These are phyloP conservation scores for Toxotes chatareus DNA, from an alignment of 2,113 vertebrate genomes.

Conservation along the genomic window DNA sequence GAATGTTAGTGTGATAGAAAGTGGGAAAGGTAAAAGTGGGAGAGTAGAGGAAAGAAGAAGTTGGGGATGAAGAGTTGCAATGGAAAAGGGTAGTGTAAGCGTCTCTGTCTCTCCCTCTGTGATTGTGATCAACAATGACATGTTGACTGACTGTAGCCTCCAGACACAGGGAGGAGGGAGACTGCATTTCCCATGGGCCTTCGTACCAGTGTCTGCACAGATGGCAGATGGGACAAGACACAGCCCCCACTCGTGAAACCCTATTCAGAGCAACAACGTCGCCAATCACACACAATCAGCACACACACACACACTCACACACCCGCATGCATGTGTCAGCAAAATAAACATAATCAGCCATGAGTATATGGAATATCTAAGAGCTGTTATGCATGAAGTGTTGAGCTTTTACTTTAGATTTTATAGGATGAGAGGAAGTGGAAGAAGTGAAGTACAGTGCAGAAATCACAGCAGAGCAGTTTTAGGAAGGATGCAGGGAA, in stretches of 20 bases:
- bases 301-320: neutral
- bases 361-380: slow-evolving; percentile 22
- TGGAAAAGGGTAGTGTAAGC: slow-evolving; percentile 31
- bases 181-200: slow-evolving; percentile 77
- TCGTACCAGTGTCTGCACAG: slow-evolving; percentile 67
- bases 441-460: slow-evolving; percentile 12
- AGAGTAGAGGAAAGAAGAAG: neutral
- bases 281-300: slow-evolving; percentile 12
- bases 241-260: slow-evolving; percentile 39
- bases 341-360: slow-evolving; percentile 34
- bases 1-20: neutral
- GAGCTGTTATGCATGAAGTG: slow-evolving; percentile 19
- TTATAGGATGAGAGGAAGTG: neutral
- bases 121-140: slow-evolving; percentile 67
- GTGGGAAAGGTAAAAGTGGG: neutral
- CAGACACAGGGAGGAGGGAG: slow-evolving; percentile 36
- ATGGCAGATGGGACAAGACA: slow-evolving; percentile 61
- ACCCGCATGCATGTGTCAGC: slow-evolving; percentile 15
- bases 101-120: slow-evolving; percentile 17
- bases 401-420: slow-evolving; percentile 12
- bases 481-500: slow-evolving; percentile 16
- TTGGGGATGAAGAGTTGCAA: neutral
- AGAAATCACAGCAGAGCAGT: slow-evolving; percentile 31
- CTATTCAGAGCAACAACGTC: slow-evolving; percentile 32
- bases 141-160: slow-evolving; percentile 64